Base-by-base conservation (phyloP, 2,113 vertebrate genomes). In the Albula goreensis region DNA sequence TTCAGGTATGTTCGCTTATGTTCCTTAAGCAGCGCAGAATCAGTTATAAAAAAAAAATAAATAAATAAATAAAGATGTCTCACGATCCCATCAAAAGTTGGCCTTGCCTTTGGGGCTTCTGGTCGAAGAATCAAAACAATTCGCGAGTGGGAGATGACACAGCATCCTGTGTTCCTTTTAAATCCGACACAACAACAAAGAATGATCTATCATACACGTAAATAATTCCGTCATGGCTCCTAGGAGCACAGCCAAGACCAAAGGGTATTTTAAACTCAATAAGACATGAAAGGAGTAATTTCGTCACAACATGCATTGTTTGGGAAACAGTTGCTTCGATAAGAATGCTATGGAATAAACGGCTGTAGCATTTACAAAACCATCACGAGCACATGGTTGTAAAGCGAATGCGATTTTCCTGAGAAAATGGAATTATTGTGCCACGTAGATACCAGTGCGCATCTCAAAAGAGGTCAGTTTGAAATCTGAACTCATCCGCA, bases 381-480 rank as follows among this genome's bases (percentile, higher is more conserved):
- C 2, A 9, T 52, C 8, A 70, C 10, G 4, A 83, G 66, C 9
- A 41, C 50, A 50, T 74, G 31, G 1, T 2, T 22, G 8, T 70
- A 13, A 5, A 31, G 17, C 1, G 66, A 49, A 74, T 70, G 15
- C 15, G 78, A 19, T 19, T 79, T 79, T 49, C 41, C 5, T 17
- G 4, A 49, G 10, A 79, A 49, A 48, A 11, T 5, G 2, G 13
- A 50, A 79, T 49, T 25, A 15, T 48, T 17, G 41, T 79, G 78
- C 78, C 78, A 79, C 78, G 78, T 79, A 12, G 78, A 50, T 79
- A n/a, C 31, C 63, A 74, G 70, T n/a, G 13, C 15, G 66, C 66
- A 19, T 70, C 66, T 70, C 66, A 17, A 49, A 41, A 17, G 15
- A 79, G 49, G 78, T 79, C 41, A 15, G 15, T 79, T 49, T 49